Evolutionary conservation across 2,113 vertebrate species (phyloP).

Genomic region (Lepisosteus oculatus): DNA sequence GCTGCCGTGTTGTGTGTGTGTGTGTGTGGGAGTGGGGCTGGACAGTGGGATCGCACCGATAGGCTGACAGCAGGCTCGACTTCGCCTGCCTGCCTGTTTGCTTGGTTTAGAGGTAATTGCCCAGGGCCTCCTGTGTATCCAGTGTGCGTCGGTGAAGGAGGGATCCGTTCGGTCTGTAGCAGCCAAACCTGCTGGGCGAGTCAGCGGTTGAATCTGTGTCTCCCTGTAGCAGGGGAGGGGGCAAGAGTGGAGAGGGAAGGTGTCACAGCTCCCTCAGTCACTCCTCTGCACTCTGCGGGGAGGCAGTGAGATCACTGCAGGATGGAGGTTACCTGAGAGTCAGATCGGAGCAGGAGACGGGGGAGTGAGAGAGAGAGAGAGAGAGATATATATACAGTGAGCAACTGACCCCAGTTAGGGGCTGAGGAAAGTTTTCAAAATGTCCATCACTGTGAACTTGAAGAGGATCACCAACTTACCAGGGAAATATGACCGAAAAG

Average conservation of each 20-base stretch:
- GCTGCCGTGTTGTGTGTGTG: no score
- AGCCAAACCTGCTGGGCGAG: constrained; percentile 49
- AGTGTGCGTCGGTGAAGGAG: constrained; percentile 21
- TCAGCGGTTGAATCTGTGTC: background rate
- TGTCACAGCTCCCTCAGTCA: constrained; percentile 2
- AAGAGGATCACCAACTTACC: constrained; percentile 73
- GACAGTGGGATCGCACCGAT: no score
- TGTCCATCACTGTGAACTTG: constrained; percentile 79
- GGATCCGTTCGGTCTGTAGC: constrained; percentile 19
- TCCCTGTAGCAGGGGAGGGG: background rate
- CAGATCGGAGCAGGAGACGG: background rate
- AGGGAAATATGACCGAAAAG: constrained; percentile 75
- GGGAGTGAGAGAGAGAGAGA: no score
- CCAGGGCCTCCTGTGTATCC: constrained; percentile 14
- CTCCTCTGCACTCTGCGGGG: background rate
- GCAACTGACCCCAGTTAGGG: background rate
- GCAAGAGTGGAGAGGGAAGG: background rate
- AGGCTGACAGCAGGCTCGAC: no score
- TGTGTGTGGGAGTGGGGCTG: no score
- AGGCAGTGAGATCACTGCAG: background rate
- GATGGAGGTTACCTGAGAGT: background rate
- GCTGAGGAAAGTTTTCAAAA: constrained; percentile 33
- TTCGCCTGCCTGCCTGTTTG: no score
- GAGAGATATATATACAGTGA: background rate
- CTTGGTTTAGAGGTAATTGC: no score